Base-by-base conservation (phyloP, 2,888 invertebrate genomes). In the Theodoxus fluviatilis region DNA sequence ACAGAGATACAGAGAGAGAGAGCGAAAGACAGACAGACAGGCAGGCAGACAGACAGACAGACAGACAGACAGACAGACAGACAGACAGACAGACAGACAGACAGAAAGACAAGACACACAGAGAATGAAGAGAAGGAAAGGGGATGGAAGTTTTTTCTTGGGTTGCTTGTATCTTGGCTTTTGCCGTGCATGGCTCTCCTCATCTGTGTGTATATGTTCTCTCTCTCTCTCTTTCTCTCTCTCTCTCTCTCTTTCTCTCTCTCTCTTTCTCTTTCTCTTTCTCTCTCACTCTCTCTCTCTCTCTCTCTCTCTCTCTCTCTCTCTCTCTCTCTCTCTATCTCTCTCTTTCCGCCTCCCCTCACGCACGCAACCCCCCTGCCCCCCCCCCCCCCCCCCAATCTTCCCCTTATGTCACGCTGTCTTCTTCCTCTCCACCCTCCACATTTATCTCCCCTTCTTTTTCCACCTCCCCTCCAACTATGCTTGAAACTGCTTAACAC, bases 301-400 rank as follows among this genome's bases (percentile, higher is more conserved):
- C 55, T 55, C 55, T 18, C 55, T 55, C 55, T 18, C 55, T 55
- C 55, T 18, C 40, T 64, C 25, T 64, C 64, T 55, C 55, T 55
- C 55, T 18, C 15, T 55, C 12, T 55, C 18, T 55, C 7, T 55
- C 22, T 22, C 22, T 9, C 12, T 18, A 12, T 18, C 7, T n/a
- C n/a, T n/a, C n/a, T n/a, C n/a, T n/a, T n/a, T n/a, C n/a, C n/a
- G n/a, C n/a, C n/a, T n/a, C n/a, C n/a, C n/a, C n/a, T n/a, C n/a
- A n/a, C n/a, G n/a, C n/a, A n/a, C n/a, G n/a, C n/a, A n/a, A n/a
- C n/a, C n/a, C n/a, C n/a, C n/a, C n/a, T n/a, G n/a, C n/a, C n/a
- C n/a, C n/a, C n/a, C n/a, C n/a, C n/a, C n/a, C n/a, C n/a, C n/a
- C n/a, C n/a, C n/a, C n/a, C n/a, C n/a, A n/a, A n/a, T n/a, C n/a